phyloP scores from a whole-genome alignment of 2,113 vertebrate species.

The Rhinolophus sinicus region DNA sequence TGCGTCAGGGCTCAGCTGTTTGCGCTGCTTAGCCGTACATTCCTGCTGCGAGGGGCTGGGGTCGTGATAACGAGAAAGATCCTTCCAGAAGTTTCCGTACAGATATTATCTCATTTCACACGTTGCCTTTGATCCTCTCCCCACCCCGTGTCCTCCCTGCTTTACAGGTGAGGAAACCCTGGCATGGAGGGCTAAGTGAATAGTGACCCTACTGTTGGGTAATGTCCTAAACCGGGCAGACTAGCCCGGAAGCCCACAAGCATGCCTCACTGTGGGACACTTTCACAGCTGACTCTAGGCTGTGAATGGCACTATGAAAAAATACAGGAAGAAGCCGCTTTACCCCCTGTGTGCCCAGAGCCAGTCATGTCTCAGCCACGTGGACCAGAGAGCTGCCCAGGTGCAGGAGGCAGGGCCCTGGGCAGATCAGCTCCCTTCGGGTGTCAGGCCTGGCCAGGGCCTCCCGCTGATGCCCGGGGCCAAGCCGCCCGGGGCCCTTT shows the following conservation, averaged over 20 bases:
- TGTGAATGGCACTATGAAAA: rapidly evolving
- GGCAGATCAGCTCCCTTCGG: rapidly evolving
- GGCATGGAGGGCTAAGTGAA: rapidly evolving
- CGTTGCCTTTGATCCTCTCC: too few relatives aligned
- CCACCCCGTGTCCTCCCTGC: too few relatives aligned
- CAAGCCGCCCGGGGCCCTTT: rapidly evolving
- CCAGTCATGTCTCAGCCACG: rapidly evolving
- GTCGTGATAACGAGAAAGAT: background rate
- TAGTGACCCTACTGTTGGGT: background rate
- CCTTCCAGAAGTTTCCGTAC: rapidly evolving
- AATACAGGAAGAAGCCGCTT: background rate
- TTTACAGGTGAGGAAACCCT: background rate
- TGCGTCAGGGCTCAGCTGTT: background rate
- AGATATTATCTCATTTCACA: rapidly evolving
- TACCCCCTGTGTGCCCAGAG: rapidly evolving
- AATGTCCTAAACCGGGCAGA: background rate
- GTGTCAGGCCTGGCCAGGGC: rapidly evolving
- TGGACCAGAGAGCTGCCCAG: background rate
- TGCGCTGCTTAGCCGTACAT: rapidly evolving
- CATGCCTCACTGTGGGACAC: rapidly evolving
- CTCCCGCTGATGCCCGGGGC: too few relatives aligned
- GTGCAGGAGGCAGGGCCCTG: background rate
- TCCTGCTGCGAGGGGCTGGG: too few relatives aligned
- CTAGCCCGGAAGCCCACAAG: rapidly evolving
- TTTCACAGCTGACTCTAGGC: rapidly evolving